Conservation (phyloP, 1,140 invertebrate genomes). For the Nixonia krombeini region DNA sequence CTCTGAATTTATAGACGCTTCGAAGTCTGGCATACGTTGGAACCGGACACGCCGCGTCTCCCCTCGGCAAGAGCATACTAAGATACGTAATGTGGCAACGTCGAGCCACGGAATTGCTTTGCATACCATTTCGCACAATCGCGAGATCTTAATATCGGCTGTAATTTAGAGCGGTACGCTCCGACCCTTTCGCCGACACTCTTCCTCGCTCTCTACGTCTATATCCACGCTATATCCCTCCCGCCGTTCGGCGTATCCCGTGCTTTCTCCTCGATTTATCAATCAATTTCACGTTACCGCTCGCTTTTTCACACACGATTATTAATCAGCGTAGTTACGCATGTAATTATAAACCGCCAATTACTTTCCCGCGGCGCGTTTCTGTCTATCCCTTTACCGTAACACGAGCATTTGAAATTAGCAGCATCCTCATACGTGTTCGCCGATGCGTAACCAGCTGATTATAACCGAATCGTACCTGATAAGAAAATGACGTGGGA, state of each 20-base stretch:
- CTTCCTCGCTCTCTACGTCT: conserved; percentile 29
- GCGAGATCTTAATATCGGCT: conserved; percentile 66
- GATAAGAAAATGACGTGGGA: too few species aligned
- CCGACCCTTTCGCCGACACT: conserved; percentile 13
- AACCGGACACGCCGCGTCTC: conserved; percentile 49
- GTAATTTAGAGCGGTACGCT: conserved; percentile 52
- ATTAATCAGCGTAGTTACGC: too few species aligned
- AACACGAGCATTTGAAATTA: too few species aligned
- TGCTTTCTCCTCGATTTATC: background rate
- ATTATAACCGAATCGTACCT: too few species aligned
- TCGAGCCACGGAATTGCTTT: conserved; percentile 56
- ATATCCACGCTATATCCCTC: conserved; percentile 29
- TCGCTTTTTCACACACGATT: conserved; percentile 2
- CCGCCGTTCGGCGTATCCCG: conserved; percentile 1
- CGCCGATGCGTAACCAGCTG: too few species aligned
- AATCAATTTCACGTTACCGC: too few species aligned
- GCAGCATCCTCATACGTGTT: too few species aligned
- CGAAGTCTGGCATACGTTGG: conserved; percentile 46
- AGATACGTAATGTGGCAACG: conserved; percentile 41
- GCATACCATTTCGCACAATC: conserved; percentile 66
- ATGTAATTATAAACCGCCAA: too few species aligned
- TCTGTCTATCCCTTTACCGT: too few species aligned
- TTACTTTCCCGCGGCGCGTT: too few species aligned
- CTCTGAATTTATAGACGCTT: conserved; percentile 54
- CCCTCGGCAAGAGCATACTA: conserved; percentile 36